Percentiles rank a stretch among this genome's conserved stretches.
phyloP scores from a whole-genome alignment of 2,113 vertebrate species.

The Brachyhypopomus gauderio region DNA sequence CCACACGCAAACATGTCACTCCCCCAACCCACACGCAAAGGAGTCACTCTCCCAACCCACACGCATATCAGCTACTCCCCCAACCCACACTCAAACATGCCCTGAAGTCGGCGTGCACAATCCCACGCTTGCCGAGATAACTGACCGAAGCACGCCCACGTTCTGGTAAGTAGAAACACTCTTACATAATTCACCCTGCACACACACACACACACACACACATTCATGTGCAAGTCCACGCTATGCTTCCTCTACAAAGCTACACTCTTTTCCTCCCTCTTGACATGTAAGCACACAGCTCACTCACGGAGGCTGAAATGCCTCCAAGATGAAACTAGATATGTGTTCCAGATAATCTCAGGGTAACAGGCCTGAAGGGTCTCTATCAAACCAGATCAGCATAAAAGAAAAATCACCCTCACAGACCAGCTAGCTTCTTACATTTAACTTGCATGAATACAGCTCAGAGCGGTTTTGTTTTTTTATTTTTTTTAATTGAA shows the following conservation, averaged over 20 bases:
- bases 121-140: constrained; percentile 6
- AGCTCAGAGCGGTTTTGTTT: neutral
- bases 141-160: neutral
- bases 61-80: too few species aligned
- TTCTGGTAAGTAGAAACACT: neutral
- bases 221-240: neutral
- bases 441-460: constrained; percentile 9
- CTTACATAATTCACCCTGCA: constrained; percentile 16
- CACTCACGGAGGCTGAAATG: constrained; percentile 12
- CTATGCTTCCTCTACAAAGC: neutral
- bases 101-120: neutral
- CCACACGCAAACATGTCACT: too few species aligned
- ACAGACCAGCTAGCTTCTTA: neutral
- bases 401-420: neutral
- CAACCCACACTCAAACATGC: too few species aligned
- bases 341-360: neutral
- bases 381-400: neutral
- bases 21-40: too few species aligned
- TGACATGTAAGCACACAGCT: neutral
- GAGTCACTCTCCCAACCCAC: too few species aligned
- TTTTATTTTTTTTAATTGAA: constrained; percentile 23
- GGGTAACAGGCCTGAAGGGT: neutral
- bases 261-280: neutral
- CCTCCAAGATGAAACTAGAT: neutral
- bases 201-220: neutral